These are phyloP conservation scores for Falco rusticolus DNA, from an alignment of 2,797 vertebrate species.

Conservation along the genomic window DNA sequence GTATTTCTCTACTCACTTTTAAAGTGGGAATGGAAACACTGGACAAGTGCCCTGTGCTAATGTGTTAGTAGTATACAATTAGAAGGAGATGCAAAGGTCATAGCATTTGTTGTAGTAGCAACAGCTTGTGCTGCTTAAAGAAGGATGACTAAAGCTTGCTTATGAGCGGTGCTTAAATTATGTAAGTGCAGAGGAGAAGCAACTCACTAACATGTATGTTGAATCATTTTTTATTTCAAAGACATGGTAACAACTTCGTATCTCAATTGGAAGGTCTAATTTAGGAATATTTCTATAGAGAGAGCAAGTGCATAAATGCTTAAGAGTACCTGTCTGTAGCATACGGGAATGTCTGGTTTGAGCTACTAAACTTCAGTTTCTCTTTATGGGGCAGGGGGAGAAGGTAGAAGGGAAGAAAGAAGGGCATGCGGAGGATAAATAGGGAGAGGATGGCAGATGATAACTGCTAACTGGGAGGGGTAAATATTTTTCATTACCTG, in stretches of 20 bases:
- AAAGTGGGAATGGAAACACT: not conserved
- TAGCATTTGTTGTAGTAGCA: not conserved
- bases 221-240: not conserved
- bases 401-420: not conserved
- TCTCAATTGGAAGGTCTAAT: not conserved
- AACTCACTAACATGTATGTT: not conserved
- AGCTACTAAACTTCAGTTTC: not conserved
- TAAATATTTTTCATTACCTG: not conserved
- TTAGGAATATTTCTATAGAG: not conserved
- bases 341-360: not conserved
- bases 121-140: not conserved
- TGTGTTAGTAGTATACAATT: not conserved
- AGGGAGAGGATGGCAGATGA: not conserved
- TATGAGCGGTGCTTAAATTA: not conserved
- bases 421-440: not conserved
- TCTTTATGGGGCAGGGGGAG: not conserved
- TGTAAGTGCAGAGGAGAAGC: not conserved
- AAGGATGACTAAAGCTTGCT: not conserved
- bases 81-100: not conserved
- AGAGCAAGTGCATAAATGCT: not conserved
- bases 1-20: not conserved
- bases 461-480: not conserved
- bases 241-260: not conserved
- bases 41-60: not conserved
- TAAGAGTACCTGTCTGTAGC: not conserved